These are phyloP conservation scores for Prenolepis imparis DNA, from an alignment of 2,888 invertebrate species.

Conservation along the genomic window DNA sequence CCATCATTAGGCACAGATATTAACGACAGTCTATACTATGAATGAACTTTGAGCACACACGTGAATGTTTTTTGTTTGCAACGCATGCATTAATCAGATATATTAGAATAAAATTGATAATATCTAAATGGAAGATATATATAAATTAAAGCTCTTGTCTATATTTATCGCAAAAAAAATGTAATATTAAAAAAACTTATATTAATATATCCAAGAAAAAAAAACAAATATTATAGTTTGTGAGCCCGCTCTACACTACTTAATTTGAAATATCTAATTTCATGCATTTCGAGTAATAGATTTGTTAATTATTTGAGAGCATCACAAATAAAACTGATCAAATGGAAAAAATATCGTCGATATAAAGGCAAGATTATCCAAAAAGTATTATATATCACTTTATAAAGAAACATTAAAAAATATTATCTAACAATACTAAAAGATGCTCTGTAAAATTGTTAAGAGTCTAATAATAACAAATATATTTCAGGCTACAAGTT, in stretches of 20 bases:
- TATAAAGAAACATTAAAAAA: background rate
- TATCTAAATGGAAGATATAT: conserved; percentile 54
- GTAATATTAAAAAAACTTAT: conserved; percentile 37
- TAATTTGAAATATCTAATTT: conserved; percentile 42
- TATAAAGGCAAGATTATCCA: conserved; percentile 17
- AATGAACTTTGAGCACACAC: conserved; percentile 72
- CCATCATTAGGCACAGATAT: conserved; percentile 78
- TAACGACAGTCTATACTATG: conserved; percentile 76
- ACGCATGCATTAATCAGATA: conserved; percentile 35
- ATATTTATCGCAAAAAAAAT: conserved; percentile 61
- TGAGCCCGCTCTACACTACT: conserved; percentile 57
- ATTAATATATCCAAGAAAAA: conserved; percentile 26
- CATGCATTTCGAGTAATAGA: conserved; percentile 25
- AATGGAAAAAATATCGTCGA: conserved; percentile 12
- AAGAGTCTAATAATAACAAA: background rate
- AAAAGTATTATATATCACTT: background rate
- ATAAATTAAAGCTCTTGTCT: conserved; percentile 61
- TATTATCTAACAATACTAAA: conserved; percentile 5
- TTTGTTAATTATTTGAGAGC: conserved; percentile 6
- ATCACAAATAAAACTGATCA: background rate
- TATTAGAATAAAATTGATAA: conserved; percentile 27
- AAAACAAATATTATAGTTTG: conserved; percentile 29
- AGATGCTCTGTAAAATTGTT: background rate
- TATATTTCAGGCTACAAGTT: conserved; percentile 40
- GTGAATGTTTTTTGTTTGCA: conserved; percentile 22